phyloP scores from a whole-genome alignment of 2,888 invertebrate genomes.

The Entomobrya proxima region DNA sequence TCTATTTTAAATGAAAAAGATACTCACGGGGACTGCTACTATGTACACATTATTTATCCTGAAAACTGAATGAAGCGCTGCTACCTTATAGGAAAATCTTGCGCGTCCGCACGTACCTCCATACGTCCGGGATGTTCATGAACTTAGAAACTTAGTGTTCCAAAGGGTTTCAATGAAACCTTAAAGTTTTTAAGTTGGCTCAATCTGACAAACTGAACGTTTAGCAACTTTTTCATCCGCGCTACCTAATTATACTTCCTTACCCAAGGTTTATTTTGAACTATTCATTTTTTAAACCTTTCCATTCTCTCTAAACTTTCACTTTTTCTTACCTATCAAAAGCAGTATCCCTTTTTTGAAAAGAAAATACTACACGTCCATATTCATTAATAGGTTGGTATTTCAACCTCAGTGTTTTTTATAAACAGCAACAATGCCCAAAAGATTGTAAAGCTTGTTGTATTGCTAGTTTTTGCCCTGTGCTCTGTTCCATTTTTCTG shows the following conservation, averaged over 20 bases:
- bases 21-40: too few species aligned
- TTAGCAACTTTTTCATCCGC: too few species aligned
- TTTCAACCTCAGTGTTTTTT: constrained; percentile 58
- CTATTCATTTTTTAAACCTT: background rate
- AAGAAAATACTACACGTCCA: constrained; percentile 23
- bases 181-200: too few species aligned
- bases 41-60: too few species aligned
- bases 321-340: constrained; percentile 1
- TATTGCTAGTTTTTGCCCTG: background rate
- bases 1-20: too few species aligned
- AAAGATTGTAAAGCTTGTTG: constrained; percentile 5
- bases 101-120: too few species aligned
- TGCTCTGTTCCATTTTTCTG: background rate
- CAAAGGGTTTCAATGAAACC: too few species aligned
- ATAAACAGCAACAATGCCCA: constrained; percentile 37
- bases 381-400: constrained; percentile 55
- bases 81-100: too few species aligned
- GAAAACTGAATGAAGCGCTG: too few species aligned
- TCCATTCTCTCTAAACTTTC: background rate
- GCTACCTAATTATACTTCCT: background rate
- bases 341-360: constrained; percentile 3
- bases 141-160: too few species aligned
- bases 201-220: too few species aligned
- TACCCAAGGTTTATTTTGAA: background rate
- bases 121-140: too few species aligned